Base-by-base conservation (phyloP, 2,888 invertebrate genomes). In the Pammene aurita region DNA sequence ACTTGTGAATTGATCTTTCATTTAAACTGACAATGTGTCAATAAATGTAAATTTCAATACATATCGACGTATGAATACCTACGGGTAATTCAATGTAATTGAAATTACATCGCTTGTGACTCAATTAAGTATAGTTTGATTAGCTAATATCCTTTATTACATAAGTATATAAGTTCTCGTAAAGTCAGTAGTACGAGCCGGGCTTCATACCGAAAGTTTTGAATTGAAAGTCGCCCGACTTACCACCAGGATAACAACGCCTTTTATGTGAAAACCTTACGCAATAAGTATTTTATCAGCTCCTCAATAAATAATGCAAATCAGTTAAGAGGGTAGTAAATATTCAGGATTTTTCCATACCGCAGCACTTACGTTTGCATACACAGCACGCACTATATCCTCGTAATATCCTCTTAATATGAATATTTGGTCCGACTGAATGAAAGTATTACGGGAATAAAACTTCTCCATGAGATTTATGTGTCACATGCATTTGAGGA, bases 371-470 rank as follows among this genome's bases (percentile, higher is more conserved):
- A 79, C 80, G 44, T 72, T 66, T 58, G 66, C 71, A 69, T 56
- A 78, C 82, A 70, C 75, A 72, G 81, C 84, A 86, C 83, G 85
- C 87, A 85, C 87, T 69, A 69, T 65, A 78, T 80, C 75, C 71
- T 75, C 77, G 78, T 86, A 84, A 85, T 84, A 85, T 80, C 78
- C 83, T 75, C 77, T 72, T 87, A 85, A 85, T 88, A 88, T 85
- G 88, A 86, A 88, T 90, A 91, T 92, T 54, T 92, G 90, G 91
- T 91, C 90, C 90, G 91, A 90, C 89, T 90, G 90, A 90, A 90
- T 90, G 88, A 89, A 90, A 90, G 54, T 63, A 90, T 84, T 87
- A 84, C 79, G 76, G 73, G 77, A 79, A 81, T 82, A 83, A 84
- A 83, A 84, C 85, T 85, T 81, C 74, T 69, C 63, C 85, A 84